These are phyloP conservation scores for Rutpela maculata DNA, from an alignment of 2,888 invertebrate genomes.

Conservation along the genomic window DNA sequence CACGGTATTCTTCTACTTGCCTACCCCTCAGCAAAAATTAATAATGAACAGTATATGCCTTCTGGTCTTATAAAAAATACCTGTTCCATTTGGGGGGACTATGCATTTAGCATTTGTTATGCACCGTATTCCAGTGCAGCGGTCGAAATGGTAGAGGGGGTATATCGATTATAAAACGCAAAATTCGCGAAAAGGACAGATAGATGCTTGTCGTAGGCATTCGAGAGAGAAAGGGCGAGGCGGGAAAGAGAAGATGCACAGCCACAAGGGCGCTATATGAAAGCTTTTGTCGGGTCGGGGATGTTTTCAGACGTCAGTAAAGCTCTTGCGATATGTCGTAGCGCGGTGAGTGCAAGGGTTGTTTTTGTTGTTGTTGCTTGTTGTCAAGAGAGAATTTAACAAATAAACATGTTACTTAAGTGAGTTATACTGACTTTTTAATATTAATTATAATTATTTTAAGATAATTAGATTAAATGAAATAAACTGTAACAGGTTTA, in stretches of 20 bases:
- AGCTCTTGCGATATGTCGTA: conserved; percentile 35
- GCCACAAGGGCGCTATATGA: conserved; percentile 38
- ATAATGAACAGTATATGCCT: background rate
- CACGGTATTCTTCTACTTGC: conserved; percentile 9
- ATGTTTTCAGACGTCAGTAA: conserved; percentile 39
- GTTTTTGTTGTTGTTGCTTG: conserved; percentile 36
- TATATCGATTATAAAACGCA: conserved; percentile 37
- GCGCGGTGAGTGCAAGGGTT: conserved; percentile 33
- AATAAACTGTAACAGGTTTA: too few species aligned
- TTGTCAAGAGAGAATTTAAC: conserved; percentile 21
- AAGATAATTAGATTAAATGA: background rate
- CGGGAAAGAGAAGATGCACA: conserved; percentile 35
- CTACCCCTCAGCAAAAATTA: conserved; percentile 1
- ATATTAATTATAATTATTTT: background rate
- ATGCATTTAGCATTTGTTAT: conserved; percentile 35
- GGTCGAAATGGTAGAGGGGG: conserved; percentile 30
- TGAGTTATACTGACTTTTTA: conserved; percentile 16
- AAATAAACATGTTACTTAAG: conserved; percentile 30
- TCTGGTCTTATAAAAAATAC: conserved; percentile 31
- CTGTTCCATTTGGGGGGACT: conserved; percentile 17
- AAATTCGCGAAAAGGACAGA: conserved; percentile 27
- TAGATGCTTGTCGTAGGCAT: background rate
- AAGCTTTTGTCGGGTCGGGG: conserved; percentile 31
- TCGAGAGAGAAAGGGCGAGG: conserved; percentile 11
- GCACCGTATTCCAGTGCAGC: conserved; percentile 37